phyloP scores from a whole-genome alignment of 2,797 vertebrate genomes.

The Pachyuromys duprasi region DNA sequence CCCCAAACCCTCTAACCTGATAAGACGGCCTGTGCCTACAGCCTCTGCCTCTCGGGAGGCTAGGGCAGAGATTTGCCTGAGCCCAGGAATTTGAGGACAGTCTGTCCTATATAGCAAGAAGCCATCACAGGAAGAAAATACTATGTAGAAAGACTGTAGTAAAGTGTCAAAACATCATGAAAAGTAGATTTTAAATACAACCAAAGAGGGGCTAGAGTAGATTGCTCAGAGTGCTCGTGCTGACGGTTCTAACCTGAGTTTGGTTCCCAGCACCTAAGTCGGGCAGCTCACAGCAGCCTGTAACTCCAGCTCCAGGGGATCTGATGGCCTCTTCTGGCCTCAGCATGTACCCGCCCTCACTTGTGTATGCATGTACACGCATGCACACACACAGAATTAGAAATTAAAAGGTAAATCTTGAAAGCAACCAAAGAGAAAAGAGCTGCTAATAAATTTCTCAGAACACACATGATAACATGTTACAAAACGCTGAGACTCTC shows the following conservation, averaged over 20 bases:
- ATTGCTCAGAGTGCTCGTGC: neutral
- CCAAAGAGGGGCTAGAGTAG: neutral
- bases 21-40: neutral
- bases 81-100: neutral
- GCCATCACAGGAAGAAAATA: neutral
- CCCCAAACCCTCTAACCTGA: neutral
- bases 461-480: neutral
- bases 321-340: neutral
- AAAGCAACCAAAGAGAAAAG: neutral
- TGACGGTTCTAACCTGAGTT: too few species aligned
- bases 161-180: constrained; percentile 30
- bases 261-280: neutral
- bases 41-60: neutral
- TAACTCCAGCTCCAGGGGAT: neutral
- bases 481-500: constrained; percentile 37
- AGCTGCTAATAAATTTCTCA: neutral
- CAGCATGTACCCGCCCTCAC: neutral
- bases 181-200: neutral
- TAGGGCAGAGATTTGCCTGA: neutral
- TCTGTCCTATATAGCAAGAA: neutral
- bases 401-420: neutral
- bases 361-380: neutral
- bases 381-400: neutral
- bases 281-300: neutral
- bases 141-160: neutral